Evolutionary conservation across 2,113 vertebrate genomes (phyloP), one percentile per base, ranked within the genome.

Genomic region (Takifugu bimaculatus): DNA sequence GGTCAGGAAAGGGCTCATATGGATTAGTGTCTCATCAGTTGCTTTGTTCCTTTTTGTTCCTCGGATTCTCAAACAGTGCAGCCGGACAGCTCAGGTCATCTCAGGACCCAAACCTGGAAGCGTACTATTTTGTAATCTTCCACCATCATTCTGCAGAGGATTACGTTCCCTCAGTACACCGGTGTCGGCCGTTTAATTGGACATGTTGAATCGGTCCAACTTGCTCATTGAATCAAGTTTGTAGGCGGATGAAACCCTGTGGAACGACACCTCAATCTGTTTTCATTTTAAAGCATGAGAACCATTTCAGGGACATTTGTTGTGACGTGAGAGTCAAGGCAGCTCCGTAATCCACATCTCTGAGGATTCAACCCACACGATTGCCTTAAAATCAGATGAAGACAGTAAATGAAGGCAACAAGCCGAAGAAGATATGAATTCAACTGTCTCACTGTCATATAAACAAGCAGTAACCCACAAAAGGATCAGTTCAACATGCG

Each of bases 141-240:
- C 69, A 47, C 57, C 48, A 25, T 44, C 5, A 25, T 60, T 61
- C 66, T 53, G 28, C 63, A 0, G 51, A 67, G 63, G 70, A 58
- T 71, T 35, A 67, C 74, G 80, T 84, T 85, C 77, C 75, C 77
- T 48, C 45, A 25, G 58, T 75, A 73, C 81, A 59, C 78, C 74
- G 81, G 69, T 54, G 70, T 60, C 57, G 70, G 54, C 26, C 68
- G 53, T 65, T 75, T 78, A 79, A 82, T 74, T 27, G 35, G 48
- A 57, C 13, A 62, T 58, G 58, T 10, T 39, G 35, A 39, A 39
- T 39, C 7, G 9, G 35, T 10, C 35, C 35, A 39, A 39, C 35
- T 10, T 11, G 35, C 35, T 39, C 35, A 11, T 39, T 39, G 7
- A 39, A 39, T 39, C 54, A 72, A 60, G 64, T 63, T 65, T 56